phyloP scores from a whole-genome alignment of 1,140 invertebrate species.

The Psilanteris sp. region DNA sequence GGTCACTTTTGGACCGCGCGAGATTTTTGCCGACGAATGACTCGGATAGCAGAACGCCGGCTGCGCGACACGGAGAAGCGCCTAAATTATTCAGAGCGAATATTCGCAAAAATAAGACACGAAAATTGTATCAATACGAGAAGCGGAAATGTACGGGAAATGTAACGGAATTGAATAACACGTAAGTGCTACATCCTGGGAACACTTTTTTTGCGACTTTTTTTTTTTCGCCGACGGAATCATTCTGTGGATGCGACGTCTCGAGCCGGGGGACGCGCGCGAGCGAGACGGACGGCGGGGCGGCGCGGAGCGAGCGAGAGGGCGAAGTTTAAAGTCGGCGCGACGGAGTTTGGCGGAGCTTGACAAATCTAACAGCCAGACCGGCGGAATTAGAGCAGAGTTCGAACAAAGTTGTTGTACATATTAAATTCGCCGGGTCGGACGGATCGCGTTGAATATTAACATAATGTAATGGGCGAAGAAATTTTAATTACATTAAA shows the following conservation, averaged over 20 bases:
- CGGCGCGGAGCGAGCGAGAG: slow-evolving; percentile 2
- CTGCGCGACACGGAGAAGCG: slow-evolving; percentile 10
- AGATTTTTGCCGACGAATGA: slow-evolving; percentile 17
- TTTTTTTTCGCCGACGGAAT: slow-evolving; percentile 4
- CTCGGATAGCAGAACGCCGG: slow-evolving; percentile 18
- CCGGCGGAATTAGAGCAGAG: slow-evolving; percentile 28
- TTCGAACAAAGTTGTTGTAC: slow-evolving; percentile 41
- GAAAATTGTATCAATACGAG: slow-evolving; percentile 29
- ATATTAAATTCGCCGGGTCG: slow-evolving; percentile 45
- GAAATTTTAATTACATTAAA: slow-evolving; percentile 56
- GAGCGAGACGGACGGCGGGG: slow-evolving; percentile 31
- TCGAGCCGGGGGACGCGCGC: not conserved
- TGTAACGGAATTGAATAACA: slow-evolving; percentile 41
- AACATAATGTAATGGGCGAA: slow-evolving; percentile 50
- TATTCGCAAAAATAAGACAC: slow-evolving; percentile 43
- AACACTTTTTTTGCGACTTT: too few species aligned
- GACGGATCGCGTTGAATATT: slow-evolving; percentile 39
- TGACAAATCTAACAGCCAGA: slow-evolving; percentile 43
- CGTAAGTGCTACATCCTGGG: slow-evolving; percentile 6
- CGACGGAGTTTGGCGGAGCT: slow-evolving; percentile 39
- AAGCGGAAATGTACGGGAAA: slow-evolving; percentile 29
- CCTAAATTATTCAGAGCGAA: slow-evolving; percentile 42
- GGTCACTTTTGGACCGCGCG: too few species aligned
- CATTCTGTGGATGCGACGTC: not conserved
- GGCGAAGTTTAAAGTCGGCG: slow-evolving; percentile 40